Evolutionary conservation across 2,113 vertebrate genomes (phyloP), one percentile per base, ranked within the genome.

Genomic region (Phyllopteryx taeniolatus): DNA sequence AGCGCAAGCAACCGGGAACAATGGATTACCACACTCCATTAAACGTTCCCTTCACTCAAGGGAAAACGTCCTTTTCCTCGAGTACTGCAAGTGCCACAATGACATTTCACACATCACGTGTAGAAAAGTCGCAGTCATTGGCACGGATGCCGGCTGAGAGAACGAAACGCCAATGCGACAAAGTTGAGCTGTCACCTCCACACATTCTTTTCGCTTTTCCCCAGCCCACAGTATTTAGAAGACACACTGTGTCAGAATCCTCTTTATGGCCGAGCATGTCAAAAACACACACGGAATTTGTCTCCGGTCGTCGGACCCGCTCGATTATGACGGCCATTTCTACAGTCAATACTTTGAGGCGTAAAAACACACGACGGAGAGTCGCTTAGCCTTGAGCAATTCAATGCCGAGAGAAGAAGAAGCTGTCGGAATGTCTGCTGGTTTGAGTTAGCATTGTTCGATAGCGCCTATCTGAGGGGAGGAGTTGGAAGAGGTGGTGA

Each of bases 11-110:
- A 73, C 65, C 79, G 73, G 76, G 70, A 80, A 82, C 73, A 86
- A 87, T 85, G 78, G 77, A 90, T 86, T 82, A 85, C 68, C 78
- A 72, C 81, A 80, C 65, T 81, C 31, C 71, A 70, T 73, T 81
- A 77, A 82, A 72, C 61, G 54, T 35, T 57, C 47, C 43, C 43
- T 15, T 22, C 2, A 15, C 64, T 79, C 70, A 70, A 71, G 49
- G 39, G 54, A 77, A 79, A 76, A 77, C 67, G 56, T 27, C 44
- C 9, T 73, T 56, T 73, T 71, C 43, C 44, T 56, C 66, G 66
- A 73, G 71, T 60, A 74, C 74, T 72, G 65, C 49, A 61, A 66
- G 70, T 8, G 11, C 60, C 39, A 68, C 69, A 33, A 12, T 88
- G 87, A 83, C 84, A 89, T 89, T 89, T 89, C 70, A 13, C 79